phyloP scores from a whole-genome alignment of 2,797 vertebrate genomes.

The Psittacula echo region DNA sequence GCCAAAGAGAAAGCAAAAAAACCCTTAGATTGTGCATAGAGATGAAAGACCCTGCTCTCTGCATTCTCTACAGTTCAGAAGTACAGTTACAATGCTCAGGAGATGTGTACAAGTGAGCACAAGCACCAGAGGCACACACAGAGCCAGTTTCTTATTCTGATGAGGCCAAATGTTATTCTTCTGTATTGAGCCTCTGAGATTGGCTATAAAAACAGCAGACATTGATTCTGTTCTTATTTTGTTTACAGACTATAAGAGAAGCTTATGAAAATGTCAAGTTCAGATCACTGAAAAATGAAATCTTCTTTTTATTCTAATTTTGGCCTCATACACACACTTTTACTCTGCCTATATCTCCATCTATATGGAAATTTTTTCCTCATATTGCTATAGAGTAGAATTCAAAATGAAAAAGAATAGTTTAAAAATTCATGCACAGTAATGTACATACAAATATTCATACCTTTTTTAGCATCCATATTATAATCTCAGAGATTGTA shows the following conservation, averaged over 20 bases:
- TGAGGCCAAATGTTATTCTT: slow-evolving; percentile 24
- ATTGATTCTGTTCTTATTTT: slow-evolving; percentile 39
- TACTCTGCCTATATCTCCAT: not conserved
- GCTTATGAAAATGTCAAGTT: slow-evolving; percentile 33
- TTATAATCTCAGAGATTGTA: not conserved
- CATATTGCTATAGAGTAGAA: not conserved
- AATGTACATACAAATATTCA: not conserved
- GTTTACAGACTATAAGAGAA: not conserved
- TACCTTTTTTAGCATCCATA: not conserved
- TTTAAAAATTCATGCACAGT: not conserved
- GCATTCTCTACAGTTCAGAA: not conserved
- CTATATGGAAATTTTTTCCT: not conserved
- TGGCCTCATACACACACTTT: not conserved
- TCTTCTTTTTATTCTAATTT: slow-evolving; percentile 33
- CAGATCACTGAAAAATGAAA: slow-evolving; percentile 17
- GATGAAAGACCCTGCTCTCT: not conserved
- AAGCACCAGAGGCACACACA: not conserved
- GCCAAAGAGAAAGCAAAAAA: not conserved
- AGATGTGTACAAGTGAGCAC: not conserved
- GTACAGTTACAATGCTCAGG: not conserved
- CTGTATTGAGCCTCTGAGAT: not conserved
- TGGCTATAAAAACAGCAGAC: not conserved
- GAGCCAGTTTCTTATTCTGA: not conserved
- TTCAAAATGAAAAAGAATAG: not conserved
- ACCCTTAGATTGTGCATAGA: not conserved